phyloP scores from a whole-genome alignment of 2,888 invertebrate genomes.

The Nemoura dubitans region DNA sequence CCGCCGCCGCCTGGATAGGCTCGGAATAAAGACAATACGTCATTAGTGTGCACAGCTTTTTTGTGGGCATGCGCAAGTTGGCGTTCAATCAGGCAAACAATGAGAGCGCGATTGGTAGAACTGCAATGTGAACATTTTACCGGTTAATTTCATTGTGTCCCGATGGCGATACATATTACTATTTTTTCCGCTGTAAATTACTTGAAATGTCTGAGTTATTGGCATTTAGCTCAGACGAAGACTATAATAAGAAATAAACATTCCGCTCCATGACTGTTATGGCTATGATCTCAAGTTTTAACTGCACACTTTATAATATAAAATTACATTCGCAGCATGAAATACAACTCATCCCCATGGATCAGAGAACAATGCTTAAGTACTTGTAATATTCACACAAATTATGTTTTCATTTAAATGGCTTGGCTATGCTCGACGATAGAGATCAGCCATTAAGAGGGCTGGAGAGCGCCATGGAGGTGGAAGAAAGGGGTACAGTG shows the following conservation, averaged over 20 bases:
- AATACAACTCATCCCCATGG: constrained; percentile 29
- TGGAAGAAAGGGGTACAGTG: constrained; percentile 17
- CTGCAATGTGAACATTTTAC: neutral
- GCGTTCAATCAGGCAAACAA: constrained; percentile 13
- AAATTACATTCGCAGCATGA: neutral
- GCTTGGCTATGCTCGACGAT: constrained; percentile 43
- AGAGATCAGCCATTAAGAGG: constrained; percentile 44
- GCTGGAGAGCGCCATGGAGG: neutral
- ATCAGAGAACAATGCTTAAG: constrained; percentile 49
- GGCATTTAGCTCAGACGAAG: neutral
- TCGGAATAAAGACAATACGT: constrained; percentile 32
- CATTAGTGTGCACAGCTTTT: constrained; percentile 18
- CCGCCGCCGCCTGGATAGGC: neutral
- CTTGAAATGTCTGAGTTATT: neutral
- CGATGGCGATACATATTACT: neutral
- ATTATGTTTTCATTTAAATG: constrained; percentile 52
- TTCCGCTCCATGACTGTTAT: neutral
- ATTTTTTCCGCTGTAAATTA: neutral
- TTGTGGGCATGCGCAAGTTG: too few species aligned
- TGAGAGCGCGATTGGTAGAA: constrained; percentile 13
- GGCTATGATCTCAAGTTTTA: constrained; percentile 3
- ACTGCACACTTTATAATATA: neutral
- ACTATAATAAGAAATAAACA: neutral
- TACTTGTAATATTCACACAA: constrained; percentile 40
- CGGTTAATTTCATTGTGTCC: neutral